phyloP scores from a whole-genome alignment of 2,797 vertebrate genomes.

The Myotis myotis region DNA sequence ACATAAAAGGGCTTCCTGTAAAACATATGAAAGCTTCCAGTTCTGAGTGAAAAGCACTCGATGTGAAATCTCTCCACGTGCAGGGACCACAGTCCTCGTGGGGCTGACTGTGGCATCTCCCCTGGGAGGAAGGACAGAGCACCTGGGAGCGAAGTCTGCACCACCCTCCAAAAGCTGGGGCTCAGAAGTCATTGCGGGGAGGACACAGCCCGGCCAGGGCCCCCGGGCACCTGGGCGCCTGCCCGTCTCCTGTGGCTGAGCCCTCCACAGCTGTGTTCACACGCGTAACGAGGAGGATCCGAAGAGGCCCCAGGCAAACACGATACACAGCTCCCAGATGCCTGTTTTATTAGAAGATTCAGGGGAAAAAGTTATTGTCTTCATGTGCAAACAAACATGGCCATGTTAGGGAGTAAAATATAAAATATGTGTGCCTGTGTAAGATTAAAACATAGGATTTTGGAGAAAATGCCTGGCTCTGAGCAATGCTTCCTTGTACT shows the following conservation, averaged over 20 bases:
- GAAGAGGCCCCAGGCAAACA: slow-evolving; percentile 36
- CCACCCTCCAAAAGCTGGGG: not conserved
- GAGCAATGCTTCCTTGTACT: not conserved
- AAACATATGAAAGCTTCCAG: slow-evolving; percentile 69
- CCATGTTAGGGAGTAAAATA: not conserved
- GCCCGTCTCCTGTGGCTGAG: not conserved
- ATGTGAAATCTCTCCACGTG: slow-evolving; percentile 51
- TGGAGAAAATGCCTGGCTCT: not conserved
- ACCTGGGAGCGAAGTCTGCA: rapidly evolving
- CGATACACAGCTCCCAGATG: slow-evolving; percentile 9
- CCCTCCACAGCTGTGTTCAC: not conserved
- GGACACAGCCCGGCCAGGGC: not conserved
- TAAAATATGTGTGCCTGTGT: not conserved
- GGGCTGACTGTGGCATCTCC: not conserved
- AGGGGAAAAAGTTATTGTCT: slow-evolving; percentile 27
- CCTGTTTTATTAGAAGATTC: slow-evolving; percentile 59
- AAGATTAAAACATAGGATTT: not conserved
- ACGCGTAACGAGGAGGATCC: not conserved
- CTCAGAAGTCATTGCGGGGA: not conserved
- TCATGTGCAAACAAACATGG: slow-evolving; percentile 60
- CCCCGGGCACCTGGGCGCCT: not conserved
- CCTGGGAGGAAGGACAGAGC: not conserved
- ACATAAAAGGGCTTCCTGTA: slow-evolving; percentile 72
- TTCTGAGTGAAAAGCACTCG: slow-evolving; percentile 70
- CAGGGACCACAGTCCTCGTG: not conserved